These are phyloP conservation scores for Oncorhynchus keta DNA, from an alignment of 2,113 vertebrate species.

Conservation along the genomic window DNA sequence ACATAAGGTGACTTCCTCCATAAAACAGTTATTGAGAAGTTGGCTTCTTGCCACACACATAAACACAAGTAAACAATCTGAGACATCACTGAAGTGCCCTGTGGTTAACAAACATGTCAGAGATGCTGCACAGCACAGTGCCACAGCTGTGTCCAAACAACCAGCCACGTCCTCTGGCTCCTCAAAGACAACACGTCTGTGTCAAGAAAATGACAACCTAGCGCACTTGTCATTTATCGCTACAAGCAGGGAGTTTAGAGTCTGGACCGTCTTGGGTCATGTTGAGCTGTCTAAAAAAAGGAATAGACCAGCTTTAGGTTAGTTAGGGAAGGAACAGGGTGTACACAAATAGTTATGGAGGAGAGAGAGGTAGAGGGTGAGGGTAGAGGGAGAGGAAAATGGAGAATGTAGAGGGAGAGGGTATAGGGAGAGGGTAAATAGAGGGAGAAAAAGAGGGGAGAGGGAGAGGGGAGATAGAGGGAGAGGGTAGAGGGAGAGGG, in stretches of 20 bases:
- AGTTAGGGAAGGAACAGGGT: not conserved
- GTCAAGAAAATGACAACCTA: conserved; percentile 54
- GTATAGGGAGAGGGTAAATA: not conserved
- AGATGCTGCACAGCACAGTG: not conserved
- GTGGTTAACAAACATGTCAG: conserved; percentile 35
- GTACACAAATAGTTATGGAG: not conserved
- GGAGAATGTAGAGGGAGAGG: conserved; percentile 47
- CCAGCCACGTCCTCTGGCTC: conserved; percentile 37
- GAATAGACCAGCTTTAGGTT: conserved; percentile 11
- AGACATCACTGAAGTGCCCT: conserved; percentile 44
- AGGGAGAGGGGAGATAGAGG: too few species aligned
- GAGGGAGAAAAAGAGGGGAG: too few species aligned
- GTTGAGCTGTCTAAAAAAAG: conserved; percentile 37
- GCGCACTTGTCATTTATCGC: conserved; percentile 45
- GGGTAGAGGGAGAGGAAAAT: not conserved
- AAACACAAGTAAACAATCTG: conserved; percentile 45
- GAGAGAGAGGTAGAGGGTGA: not conserved
- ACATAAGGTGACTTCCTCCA: conserved; percentile 44
- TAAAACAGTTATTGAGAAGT: not conserved
- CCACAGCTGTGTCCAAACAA: conserved; percentile 60
- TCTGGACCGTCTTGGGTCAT: conserved; percentile 20
- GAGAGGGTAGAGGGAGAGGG: too few species aligned
- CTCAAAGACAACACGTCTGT: conserved; percentile 51
- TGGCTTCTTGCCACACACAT: conserved; percentile 8
- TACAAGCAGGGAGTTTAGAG: conserved; percentile 34